phyloP scores from a whole-genome alignment of 2,797 vertebrate genomes.

The Onychomys torridus region DNA sequence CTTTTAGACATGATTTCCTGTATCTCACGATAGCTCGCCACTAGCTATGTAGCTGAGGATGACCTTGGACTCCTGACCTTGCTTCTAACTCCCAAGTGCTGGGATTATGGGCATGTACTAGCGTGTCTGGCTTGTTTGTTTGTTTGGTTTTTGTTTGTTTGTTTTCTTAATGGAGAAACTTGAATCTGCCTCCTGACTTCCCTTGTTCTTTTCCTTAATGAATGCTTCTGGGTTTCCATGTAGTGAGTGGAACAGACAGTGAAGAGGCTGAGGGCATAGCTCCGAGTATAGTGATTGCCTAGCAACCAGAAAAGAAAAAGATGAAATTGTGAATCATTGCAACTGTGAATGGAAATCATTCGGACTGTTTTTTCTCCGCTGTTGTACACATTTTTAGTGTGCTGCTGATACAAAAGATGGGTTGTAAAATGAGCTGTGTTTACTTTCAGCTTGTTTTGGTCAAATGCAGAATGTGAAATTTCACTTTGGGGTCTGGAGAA shows the following conservation, averaged over 20 bases:
- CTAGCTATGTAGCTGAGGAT: background rate
- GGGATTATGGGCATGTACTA: background rate
- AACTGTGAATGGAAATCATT: background rate
- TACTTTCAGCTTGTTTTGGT: conserved; percentile 9
- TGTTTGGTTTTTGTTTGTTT: no score
- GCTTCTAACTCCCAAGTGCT: no score
- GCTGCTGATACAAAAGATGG: background rate
- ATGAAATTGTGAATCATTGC: background rate
- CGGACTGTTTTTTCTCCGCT: background rate
- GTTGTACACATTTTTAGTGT: conserved; percentile 30
- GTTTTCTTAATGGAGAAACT: conserved; percentile 25
- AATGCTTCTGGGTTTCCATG: background rate
- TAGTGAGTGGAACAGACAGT: conserved; percentile 23
- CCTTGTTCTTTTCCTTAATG: conserved; percentile 31
- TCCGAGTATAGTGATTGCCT: background rate
- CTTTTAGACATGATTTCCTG: background rate
- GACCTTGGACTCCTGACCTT: background rate
- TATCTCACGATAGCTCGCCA: background rate
- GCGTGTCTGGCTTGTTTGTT: background rate
- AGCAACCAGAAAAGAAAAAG: background rate
- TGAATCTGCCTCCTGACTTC: background rate
- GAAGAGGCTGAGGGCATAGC: background rate
- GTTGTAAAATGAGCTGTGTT: background rate
- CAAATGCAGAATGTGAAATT: background rate
- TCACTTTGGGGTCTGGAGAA: background rate